phyloP scores from a whole-genome alignment of 2,888 invertebrate genomes.

The Metellina segmentata region DNA sequence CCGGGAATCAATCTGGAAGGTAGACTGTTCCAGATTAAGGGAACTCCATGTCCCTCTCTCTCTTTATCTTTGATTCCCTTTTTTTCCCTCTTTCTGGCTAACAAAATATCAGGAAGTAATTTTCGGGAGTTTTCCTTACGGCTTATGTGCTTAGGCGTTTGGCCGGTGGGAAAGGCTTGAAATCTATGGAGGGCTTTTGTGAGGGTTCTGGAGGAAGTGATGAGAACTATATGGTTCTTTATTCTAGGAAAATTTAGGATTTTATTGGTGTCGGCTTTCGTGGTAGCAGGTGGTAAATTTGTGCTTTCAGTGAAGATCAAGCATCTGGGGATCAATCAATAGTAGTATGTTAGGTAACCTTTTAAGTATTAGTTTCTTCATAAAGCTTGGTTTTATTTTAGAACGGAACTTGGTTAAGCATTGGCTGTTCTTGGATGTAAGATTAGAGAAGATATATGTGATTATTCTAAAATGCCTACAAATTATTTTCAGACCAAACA shows the following conservation, averaged over 20 bases:
- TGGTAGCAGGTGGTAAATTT: neutral
- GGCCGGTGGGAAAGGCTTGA: constrained; percentile 13
- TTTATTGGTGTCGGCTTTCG: neutral
- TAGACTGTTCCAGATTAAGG: constrained; percentile 54
- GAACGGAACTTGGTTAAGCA: neutral
- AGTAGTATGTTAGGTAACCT: neutral
- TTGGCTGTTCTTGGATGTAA: too few species aligned
- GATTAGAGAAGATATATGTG: too few species aligned
- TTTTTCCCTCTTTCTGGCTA: constrained; percentile 15
- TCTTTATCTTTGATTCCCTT: constrained; percentile 42
- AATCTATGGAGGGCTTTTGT: constrained; percentile 30
- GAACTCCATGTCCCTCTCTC: constrained; percentile 8
- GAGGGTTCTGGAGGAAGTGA: neutral
- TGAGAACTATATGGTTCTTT: constrained; percentile 8
- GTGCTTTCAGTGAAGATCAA: neutral
- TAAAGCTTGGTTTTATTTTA: neutral
- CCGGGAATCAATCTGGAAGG: constrained; percentile 37
- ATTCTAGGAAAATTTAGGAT: neutral
- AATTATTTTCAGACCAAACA: too few species aligned
- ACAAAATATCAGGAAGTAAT: constrained; percentile 70
- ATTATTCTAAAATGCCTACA: too few species aligned
- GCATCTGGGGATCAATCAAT: neutral
- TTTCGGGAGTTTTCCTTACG: constrained; percentile 63
- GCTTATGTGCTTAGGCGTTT: constrained; percentile 66
- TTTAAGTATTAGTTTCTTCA: neutral